A percentile compares a stretch with the other conserved stretches of the same genome.
phyloP scores from a whole-genome alignment of 1,140 invertebrate genomes.

The Megathymus violae region DNA sequence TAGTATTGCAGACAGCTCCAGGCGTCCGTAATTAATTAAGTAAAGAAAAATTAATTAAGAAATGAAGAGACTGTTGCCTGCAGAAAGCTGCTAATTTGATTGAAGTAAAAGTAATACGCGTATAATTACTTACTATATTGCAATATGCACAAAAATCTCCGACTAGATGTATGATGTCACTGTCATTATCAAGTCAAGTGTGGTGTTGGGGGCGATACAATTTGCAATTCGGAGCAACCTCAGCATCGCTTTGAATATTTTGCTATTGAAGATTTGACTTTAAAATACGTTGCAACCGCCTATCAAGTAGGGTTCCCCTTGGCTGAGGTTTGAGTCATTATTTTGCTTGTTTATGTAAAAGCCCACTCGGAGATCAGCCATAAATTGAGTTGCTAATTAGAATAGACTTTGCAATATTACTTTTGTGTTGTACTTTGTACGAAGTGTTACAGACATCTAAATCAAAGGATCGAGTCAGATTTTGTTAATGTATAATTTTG shows the following conservation, averaged over 20 bases:
- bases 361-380: slow-evolving; percentile 27
- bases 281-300: slow-evolving; percentile 70
- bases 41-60: too few species aligned
- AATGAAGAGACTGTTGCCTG: too few species aligned
- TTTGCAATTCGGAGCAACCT: slow-evolving; percentile 69
- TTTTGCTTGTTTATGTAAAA: slow-evolving; percentile 45
- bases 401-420: slow-evolving; percentile 26
- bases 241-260: slow-evolving; percentile 73
- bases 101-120: too few species aligned
- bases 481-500: too few species aligned
- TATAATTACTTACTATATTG: background rate
- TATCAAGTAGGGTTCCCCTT: slow-evolving; percentile 53
- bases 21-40: too few species aligned
- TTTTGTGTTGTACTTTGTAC: slow-evolving; percentile 1
- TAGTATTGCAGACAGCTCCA: too few species aligned
- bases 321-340: slow-evolving; percentile 46
- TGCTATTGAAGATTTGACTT: slow-evolving; percentile 70
- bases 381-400: slow-evolving; percentile 36
- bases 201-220: slow-evolving; percentile 42
- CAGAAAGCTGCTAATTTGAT: too few species aligned
- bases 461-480: too few species aligned
- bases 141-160: background rate
- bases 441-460: too few species aligned
- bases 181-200: slow-evolving; percentile 31
- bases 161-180: background rate